Base-by-base conservation (phyloP, 2,888 invertebrate species). In the Ceratothoa steindachneri region DNA sequence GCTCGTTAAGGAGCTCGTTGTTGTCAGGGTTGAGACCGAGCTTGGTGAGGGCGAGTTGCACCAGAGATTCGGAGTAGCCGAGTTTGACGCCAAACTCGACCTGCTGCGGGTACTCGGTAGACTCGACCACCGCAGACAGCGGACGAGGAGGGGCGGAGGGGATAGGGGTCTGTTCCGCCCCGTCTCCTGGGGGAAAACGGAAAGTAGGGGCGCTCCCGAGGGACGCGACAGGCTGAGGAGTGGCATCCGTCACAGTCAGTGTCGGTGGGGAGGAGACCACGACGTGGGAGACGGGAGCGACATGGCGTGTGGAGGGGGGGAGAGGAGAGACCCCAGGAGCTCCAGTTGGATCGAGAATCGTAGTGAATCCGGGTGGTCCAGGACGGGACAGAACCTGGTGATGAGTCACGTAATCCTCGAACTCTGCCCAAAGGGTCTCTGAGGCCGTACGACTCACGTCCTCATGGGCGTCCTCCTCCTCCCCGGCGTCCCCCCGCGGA, bases 11-110 rank as follows among this genome's bases (percentile, higher is more conserved):
- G 30, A 96, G 86, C 83, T 95, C 93, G 83, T 96, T 94, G 82
- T 93, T 90, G 1, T 90, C 90, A 5, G 94, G 93, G 81, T 91
- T 89, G 0, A 91, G 88, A 0, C 95, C 95, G n/a, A 96, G 85
- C 81, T 93, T 91, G 81, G 90, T 89, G 55, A 97, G 84, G 0
- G 93, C 96, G 0, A 90, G 89, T 81, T 91, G 90, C 4, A 96
- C 92, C 78, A 93, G 88, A 64, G 89, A 88, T 83, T 96, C 95
- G 0, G 93, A 91, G 85, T 96, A 97, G 55, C 97, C 97, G 80
- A 97, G 86, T 85, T 95, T 95, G 71, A 95, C 87, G 0, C 93
- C 95, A 84, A 95, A 96, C 85, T 96, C 95, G 78, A 95, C 90
- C 82, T 92, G 88, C 68, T 89, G 87, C 82, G 86, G 86, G 84